phyloP scores from a whole-genome alignment of 2,888 invertebrate genomes.

The Mellilla xanthometata region DNA sequence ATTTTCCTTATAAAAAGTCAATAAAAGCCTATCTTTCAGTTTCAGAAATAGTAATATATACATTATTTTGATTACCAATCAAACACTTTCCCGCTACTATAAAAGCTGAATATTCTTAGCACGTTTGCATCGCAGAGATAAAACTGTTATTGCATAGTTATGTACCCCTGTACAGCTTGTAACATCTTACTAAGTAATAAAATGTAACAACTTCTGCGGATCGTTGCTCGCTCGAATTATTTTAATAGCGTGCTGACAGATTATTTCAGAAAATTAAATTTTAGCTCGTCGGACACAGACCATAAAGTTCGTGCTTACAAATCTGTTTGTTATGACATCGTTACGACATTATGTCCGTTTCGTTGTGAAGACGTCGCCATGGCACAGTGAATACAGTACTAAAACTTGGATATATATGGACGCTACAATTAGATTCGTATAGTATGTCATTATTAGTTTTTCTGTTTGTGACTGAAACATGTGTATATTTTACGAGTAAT shows the following conservation, averaged over 20 bases:
- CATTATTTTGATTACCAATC: too few relatives aligned
- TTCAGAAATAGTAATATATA: too few relatives aligned
- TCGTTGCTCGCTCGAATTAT: slow-evolving; percentile 70
- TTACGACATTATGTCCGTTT: slow-evolving; percentile 80
- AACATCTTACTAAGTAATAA: slow-evolving; percentile 50
- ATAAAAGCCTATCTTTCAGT: too few relatives aligned
- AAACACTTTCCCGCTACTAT: too few relatives aligned
- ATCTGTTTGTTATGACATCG: slow-evolving; percentile 83
- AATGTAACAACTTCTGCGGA: slow-evolving; percentile 54
- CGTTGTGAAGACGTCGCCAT: slow-evolving; percentile 72
- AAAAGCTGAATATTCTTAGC: too few relatives aligned
- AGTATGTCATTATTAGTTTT: background rate
- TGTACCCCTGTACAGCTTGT: slow-evolving; percentile 22
- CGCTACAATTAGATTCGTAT: too few relatives aligned
- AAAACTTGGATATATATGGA: background rate
- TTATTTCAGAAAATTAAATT: slow-evolving; percentile 83
- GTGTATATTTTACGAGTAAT: too few relatives aligned
- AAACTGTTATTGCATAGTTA: slow-evolving; percentile 13
- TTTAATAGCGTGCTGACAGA: slow-evolving; percentile 77
- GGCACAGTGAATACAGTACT: slow-evolving; percentile 22
- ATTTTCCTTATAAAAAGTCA: too few relatives aligned
- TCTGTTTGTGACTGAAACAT: too few relatives aligned
- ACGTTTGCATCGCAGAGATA: slow-evolving; percentile 27
- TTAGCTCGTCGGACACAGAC: slow-evolving; percentile 80
- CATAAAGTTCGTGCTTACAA: slow-evolving; percentile 82